phyloP scores from a whole-genome alignment of 1,140 invertebrate species.

The Drosophila chauvacae region DNA sequence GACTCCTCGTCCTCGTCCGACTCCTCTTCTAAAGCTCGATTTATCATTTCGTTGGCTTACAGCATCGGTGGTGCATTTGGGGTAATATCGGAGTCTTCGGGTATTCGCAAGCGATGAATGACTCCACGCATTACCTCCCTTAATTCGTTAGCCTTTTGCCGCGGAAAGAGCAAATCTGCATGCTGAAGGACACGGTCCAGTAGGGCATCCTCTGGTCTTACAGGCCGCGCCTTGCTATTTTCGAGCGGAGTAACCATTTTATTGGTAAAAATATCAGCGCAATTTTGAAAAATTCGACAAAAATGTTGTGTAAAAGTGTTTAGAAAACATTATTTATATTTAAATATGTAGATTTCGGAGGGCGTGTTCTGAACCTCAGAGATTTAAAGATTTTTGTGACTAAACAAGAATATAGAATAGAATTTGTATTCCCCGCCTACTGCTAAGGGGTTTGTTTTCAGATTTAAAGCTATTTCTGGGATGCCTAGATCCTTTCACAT shows the following conservation, averaged over 20 bases:
- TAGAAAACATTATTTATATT: not conserved
- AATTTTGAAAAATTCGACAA: not conserved
- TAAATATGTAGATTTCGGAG: not conserved
- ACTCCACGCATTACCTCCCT: not conserved
- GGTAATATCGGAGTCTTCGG: not conserved
- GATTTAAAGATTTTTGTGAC: not conserved
- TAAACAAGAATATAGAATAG: not conserved
- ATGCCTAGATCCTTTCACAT: not conserved
- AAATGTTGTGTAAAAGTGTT: not conserved
- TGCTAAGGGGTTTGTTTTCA: not conserved
- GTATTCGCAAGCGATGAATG: not conserved
- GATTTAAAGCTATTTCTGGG: too few relatives aligned
- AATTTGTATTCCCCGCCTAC: not conserved
- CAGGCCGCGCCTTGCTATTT: not conserved
- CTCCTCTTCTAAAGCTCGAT: too few relatives aligned
- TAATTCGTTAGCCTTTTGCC: not conserved
- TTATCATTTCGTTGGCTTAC: not conserved
- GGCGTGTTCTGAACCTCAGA: not conserved
- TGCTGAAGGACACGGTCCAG: not conserved
- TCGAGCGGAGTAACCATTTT: not conserved
- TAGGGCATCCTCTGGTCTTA: not conserved
- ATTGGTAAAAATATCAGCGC: not conserved
- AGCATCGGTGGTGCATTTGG: not conserved
- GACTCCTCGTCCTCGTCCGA: not conserved
- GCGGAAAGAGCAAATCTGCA: not conserved